Conservation (phyloP, 2,888 invertebrate genomes). For the Pterostichus niger region DNA sequence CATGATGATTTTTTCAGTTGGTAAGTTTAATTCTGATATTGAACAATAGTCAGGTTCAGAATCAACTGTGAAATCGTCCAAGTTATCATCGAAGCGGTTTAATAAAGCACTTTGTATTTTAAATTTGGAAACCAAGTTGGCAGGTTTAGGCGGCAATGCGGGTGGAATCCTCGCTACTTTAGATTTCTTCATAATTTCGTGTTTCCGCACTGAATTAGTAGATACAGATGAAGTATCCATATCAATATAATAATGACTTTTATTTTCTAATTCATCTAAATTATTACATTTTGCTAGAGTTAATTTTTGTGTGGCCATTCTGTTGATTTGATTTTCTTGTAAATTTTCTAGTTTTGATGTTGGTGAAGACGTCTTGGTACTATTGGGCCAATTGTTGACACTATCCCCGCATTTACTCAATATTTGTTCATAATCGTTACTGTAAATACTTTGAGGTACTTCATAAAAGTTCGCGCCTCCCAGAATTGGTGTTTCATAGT, state of each 20-base stretch:
- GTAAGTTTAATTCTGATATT: slow-evolving; percentile 85
- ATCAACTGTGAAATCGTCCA: slow-evolving; percentile 72
- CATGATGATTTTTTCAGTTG: slow-evolving; percentile 70
- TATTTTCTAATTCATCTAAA: slow-evolving; percentile 78
- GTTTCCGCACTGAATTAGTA: slow-evolving; percentile 28
- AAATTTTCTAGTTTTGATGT: slow-evolving; percentile 68
- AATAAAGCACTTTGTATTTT: slow-evolving; percentile 78
- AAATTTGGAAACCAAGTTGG: slow-evolving; percentile 85
- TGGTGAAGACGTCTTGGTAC: slow-evolving; percentile 44
- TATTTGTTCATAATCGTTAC: slow-evolving; percentile 87
- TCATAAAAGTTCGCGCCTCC: slow-evolving; percentile 80
- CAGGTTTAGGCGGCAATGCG: slow-evolving; percentile 89
- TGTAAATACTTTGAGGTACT: slow-evolving; percentile 85
- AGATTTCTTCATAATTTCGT: slow-evolving; percentile 72
- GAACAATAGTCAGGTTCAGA: slow-evolving; percentile 88
- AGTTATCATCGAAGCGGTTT: slow-evolving; percentile 69
- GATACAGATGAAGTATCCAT: slow-evolving; percentile 77
- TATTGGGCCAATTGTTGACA: slow-evolving; percentile 43
- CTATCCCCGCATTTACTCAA: slow-evolving; percentile 78
- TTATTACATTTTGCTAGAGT: slow-evolving; percentile 79
- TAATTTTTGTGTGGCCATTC: slow-evolving; percentile 79
- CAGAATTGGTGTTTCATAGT: slow-evolving; percentile 77
- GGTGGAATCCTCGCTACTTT: slow-evolving; percentile 85
- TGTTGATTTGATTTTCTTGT: slow-evolving; percentile 70
- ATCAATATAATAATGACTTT: slow-evolving; percentile 82